Base-by-base conservation (phyloP, 2,888 invertebrate species). In the Chironomus tentans region DNA sequence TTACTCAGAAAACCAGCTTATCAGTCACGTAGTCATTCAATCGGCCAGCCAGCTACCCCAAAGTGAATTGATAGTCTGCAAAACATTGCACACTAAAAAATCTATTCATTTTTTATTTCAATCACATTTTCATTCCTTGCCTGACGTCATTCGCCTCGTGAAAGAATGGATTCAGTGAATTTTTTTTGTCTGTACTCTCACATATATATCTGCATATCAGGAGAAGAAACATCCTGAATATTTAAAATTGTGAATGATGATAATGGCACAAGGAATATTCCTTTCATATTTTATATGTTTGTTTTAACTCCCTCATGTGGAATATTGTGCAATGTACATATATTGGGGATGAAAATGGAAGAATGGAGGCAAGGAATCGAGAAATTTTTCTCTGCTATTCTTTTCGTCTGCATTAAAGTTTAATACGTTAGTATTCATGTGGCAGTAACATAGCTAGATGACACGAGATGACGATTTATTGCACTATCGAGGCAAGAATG, bases 171-270 rank as follows among this genome's bases (percentile, higher is more conserved):
- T 50, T 50, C 15, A 2, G 28, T 28, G 28, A 28, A 28, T 18
- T 18, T 18, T 15, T 15, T 56, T 18, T 6, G 38, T 15, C 13
- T 24, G 65, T 13, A 24, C 56, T 56, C 18, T 56, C 56, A 56
- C 65, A 56, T 6, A 15, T 56, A 15, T 56, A 15, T 56, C 56
- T 15, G 65, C 24, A 65, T 21, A 12, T 65, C 21, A 65, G 65
- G 12, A 65, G 65, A 65, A 24, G 24, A 65, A 24, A 65, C 65
- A 24, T 65, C 24, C 65, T 65, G 24, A 65, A 65, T 65, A 65
- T 65, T 65, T 65, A 65, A 65, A 65, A 65, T 65, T 65, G 65
- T 65, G 65, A 65, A 65, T 65, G 65, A 65, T 24, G 65, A 65
- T 65, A 65, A 65, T 65, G 65, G 65, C 65, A 65, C 21, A 22